These are phyloP conservation scores for Cheilosia pagana DNA, from an alignment of 2,888 invertebrate species.

Conservation along the genomic window DNA sequence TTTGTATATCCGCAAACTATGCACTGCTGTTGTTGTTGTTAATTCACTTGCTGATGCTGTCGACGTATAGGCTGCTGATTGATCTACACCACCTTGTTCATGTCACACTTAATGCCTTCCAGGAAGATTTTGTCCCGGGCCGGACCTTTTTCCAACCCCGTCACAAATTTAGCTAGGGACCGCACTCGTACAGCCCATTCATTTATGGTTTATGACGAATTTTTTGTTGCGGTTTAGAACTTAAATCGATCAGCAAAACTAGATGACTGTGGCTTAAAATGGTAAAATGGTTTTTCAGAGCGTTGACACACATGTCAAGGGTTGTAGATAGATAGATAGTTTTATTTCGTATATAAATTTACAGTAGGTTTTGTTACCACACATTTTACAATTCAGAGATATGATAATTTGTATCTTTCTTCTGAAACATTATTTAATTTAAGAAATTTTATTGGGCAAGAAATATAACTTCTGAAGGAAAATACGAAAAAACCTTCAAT, in stretches of 20 bases:
- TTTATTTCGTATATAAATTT: too few species aligned
- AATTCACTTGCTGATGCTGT: conserved; percentile 27
- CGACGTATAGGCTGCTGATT: conserved; percentile 11
- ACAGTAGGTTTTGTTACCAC: too few species aligned
- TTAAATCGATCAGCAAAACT: conserved; percentile 71
- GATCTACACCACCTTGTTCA: conserved; percentile 19
- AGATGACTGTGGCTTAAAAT: conserved; percentile 69
- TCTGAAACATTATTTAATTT: too few species aligned
- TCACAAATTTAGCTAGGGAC: conserved; percentile 58
- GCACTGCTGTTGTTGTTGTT: conserved; percentile 24
- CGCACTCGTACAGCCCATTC: conserved; percentile 73
- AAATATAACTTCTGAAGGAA: too few species aligned
- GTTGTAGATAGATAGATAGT: too few species aligned
- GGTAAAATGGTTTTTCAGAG: conserved; percentile 56
- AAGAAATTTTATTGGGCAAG: too few species aligned
- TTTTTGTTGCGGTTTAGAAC: conserved; percentile 67
- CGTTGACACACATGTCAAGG: conserved; percentile 36
- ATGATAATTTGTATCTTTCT: too few species aligned
- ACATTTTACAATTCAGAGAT: too few species aligned
- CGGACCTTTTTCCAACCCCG: conserved; percentile 65
- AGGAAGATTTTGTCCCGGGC: conserved; percentile 64
- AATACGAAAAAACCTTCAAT: too few species aligned
- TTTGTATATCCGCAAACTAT: conserved; percentile 54
- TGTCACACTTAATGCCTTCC: conserved; percentile 33
- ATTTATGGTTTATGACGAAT: conserved; percentile 45